Evolutionary conservation across 1,140 invertebrate species (phyloP).

Genomic region (Leptinotarsa undecemlineata): DNA sequence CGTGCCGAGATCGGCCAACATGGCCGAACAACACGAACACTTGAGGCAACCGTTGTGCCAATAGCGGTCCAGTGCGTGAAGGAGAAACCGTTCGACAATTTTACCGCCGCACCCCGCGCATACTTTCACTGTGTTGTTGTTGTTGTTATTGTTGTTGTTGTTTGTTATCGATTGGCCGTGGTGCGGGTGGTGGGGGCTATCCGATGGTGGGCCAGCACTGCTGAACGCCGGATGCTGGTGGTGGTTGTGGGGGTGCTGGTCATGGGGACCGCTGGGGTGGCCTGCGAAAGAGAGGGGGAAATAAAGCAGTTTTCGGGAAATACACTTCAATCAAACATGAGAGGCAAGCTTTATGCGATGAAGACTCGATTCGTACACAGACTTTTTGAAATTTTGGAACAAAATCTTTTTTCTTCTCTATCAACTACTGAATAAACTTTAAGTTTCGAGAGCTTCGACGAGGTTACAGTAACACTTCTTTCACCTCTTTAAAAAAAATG

Average conservation of each 20-base stretch:
- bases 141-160: constrained; percentile 65
- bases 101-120: constrained; percentile 73
- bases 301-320: too few species aligned
- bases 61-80: constrained; percentile 87
- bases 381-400: too few species aligned
- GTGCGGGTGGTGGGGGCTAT: constrained; percentile 56
- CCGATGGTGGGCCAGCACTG: constrained; percentile 52
- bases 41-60: constrained; percentile 94
- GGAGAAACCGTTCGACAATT: constrained; percentile 85
- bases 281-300: constrained; percentile 40
- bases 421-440: too few species aligned
- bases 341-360: too few species aligned
- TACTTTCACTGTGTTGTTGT: constrained; percentile 64
- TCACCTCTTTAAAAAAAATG: too few species aligned
- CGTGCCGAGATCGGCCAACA: constrained; percentile 83
- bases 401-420: too few species aligned
- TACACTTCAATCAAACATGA: too few species aligned
- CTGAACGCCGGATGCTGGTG: constrained; percentile 52
- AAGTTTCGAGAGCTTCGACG: too few species aligned
- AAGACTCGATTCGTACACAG: too few species aligned
- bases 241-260: constrained; percentile 47
- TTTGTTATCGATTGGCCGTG: constrained; percentile 55
- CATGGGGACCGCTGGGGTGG: constrained; percentile 48
- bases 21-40: constrained; percentile 83
- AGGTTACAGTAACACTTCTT: too few species aligned